Evolutionary conservation across 1,140 invertebrate genomes (phyloP).

Genomic region (Adelges cooleyi): DNA sequence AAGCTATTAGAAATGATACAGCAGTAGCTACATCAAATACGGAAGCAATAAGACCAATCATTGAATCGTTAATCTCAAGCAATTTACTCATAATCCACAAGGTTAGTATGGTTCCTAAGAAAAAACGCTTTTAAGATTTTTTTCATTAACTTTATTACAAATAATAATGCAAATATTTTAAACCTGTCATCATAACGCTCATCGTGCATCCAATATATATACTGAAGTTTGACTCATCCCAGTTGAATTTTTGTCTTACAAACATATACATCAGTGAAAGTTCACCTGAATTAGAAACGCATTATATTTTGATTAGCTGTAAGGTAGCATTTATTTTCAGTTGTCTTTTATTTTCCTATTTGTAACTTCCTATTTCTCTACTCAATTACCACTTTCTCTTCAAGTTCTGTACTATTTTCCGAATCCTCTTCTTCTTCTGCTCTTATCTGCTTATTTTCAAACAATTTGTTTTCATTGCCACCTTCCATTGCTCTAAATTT

Average conservation of each 20-base stretch:
- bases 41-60: constrained; percentile 31
- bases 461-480: not conserved
- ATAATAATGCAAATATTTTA: too few species aligned
- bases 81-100: constrained; percentile 28
- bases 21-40: constrained; percentile 30
- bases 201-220: constrained; percentile 30
- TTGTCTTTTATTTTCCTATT: too few species aligned
- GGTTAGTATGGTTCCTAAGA: constrained; percentile 31
- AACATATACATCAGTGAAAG: constrained; percentile 31
- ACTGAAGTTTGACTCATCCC: constrained; percentile 30
- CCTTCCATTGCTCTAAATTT: not conserved
- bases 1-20: constrained; percentile 23
- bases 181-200: constrained; percentile 12
- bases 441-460: not conserved
- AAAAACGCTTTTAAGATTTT: too few species aligned
- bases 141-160: too few species aligned
- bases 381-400: not conserved
- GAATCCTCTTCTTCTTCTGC: not conserved
- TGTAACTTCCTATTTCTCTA: too few species aligned
- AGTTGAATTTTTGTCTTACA: constrained; percentile 31
- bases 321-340: too few species aligned
- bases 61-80: constrained; percentile 30
- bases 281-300: too few species aligned
- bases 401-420: not conserved
- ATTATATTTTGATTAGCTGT: too few species aligned